Evolutionary conservation across 64 coral and sea anemone species (phyloP).

Genomic region (Montipora sp.): DNA sequence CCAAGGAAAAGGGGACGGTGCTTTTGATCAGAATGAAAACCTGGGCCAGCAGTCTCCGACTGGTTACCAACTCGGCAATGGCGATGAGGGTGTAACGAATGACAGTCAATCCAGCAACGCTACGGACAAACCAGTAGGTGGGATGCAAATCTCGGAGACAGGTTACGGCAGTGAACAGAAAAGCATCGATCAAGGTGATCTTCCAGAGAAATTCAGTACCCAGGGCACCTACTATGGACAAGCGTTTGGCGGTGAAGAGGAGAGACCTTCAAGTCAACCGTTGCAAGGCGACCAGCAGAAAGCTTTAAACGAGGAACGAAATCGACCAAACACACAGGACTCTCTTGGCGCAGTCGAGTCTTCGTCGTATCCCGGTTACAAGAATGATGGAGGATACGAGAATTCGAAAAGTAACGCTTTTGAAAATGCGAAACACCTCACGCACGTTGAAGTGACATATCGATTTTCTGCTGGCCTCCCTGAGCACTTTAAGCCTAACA

Average conservation of each 20-base stretch:
- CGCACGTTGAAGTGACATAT: not conserved
- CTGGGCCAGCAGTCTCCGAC: not conserved
- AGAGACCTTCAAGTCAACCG: not conserved
- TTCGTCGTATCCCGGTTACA: not conserved
- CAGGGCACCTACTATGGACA: not conserved
- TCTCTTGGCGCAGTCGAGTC: not conserved
- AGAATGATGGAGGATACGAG: not conserved
- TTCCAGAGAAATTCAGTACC: not conserved
- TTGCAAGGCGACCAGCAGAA: not conserved
- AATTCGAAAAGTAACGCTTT: not conserved
- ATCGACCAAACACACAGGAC: not conserved
- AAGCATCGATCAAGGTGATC: not conserved
- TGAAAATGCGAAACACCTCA: not conserved
- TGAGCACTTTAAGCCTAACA: slow-evolving; percentile 1
- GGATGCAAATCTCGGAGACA: not conserved
- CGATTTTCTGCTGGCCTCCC: not conserved
- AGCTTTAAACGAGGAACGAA: not conserved
- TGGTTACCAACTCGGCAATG: not conserved
- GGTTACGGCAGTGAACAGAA: not conserved
- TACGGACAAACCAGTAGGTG: not conserved
- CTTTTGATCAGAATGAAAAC: not conserved
- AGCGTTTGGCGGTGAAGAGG: not conserved
- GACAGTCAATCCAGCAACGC: not conserved
- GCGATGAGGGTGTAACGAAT: not conserved
- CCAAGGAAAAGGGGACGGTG: not conserved